Conservation (phyloP, 2,113 vertebrate species). For the Athene cunicularia region DNA sequence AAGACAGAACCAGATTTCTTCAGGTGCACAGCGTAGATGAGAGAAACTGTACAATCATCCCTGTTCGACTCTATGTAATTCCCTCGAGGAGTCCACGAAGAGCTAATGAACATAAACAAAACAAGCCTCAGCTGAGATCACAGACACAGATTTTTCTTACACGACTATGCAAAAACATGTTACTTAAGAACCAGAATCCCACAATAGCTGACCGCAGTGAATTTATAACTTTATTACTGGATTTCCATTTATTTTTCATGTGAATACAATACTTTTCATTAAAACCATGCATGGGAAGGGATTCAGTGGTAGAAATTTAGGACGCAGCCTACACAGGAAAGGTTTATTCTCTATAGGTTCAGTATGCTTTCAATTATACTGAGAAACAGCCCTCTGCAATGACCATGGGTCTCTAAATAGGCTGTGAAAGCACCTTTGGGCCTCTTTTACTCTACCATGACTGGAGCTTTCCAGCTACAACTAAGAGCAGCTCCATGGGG, state of each 20-base stretch:
- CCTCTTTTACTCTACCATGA: not conserved
- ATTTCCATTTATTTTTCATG: not conserved
- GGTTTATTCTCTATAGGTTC: not conserved
- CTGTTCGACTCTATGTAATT: constrained; percentile 94
- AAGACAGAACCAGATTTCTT: constrained; percentile 93
- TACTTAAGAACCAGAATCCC: not conserved
- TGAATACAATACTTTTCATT: not conserved
- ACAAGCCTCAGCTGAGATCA: not conserved
- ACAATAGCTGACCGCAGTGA: not conserved
- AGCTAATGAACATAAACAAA: constrained; percentile 74
- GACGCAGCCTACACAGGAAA: not conserved
- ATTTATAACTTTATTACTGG: not conserved
- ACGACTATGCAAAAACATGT: not conserved
- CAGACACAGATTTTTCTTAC: not conserved
- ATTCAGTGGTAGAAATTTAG: not conserved
- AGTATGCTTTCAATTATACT: not conserved
- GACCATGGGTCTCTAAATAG: not conserved
- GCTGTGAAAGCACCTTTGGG: not conserved
- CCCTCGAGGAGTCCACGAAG: constrained; percentile 90
- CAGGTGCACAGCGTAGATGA: constrained; percentile 95
- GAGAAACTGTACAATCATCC: constrained; percentile 94
- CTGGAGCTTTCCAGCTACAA: not conserved
- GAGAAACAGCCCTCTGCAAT: not conserved
- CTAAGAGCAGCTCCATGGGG: not conserved
- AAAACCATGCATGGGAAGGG: not conserved